phyloP scores from a whole-genome alignment of 2,797 vertebrate genomes.

The Coracias cyanogaster region DNA sequence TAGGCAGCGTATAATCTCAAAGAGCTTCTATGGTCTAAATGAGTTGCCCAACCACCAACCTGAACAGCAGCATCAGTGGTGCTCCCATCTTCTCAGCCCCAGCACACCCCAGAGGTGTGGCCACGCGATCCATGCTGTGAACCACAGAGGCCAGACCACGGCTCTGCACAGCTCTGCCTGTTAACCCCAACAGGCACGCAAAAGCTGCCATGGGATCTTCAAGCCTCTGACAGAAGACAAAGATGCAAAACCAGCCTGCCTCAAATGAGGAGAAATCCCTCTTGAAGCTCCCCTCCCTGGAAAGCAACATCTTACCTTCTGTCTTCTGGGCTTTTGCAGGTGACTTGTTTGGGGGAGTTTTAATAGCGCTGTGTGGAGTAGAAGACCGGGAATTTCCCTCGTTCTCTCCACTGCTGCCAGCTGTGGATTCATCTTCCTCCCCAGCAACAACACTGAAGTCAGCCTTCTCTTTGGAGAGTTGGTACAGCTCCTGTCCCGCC shows the following conservation, averaged over 20 bases:
- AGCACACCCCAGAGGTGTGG: background rate
- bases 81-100: background rate
- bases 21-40: background rate
- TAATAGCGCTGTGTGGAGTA: slow-evolving; percentile 61
- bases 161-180: background rate
- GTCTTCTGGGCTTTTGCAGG: slow-evolving; percentile 65
- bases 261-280: background rate
- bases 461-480: slow-evolving; percentile 91
- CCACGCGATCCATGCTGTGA: background rate
- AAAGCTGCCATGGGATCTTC: background rate
- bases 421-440: slow-evolving; percentile 85
- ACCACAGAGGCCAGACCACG: background rate
- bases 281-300: background rate
- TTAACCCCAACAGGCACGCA: rapidly evolving
- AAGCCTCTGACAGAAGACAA: background rate
- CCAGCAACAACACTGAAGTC: slow-evolving; percentile 86
- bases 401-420: slow-evolving; percentile 85
- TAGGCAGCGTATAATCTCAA: background rate
- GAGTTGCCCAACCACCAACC: background rate
- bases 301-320: slow-evolving; percentile 48
- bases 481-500: slow-evolving; percentile 88
- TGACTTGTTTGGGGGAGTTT: slow-evolving; percentile 58
- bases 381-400: slow-evolving; percentile 82
- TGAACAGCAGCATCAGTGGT: background rate
- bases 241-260: background rate